Percentiles rank a stretch among this genome's conserved stretches.
Evolutionary conservation across 2,888 invertebrate species (phyloP).

Genomic region (Melanargia galathea): DNA sequence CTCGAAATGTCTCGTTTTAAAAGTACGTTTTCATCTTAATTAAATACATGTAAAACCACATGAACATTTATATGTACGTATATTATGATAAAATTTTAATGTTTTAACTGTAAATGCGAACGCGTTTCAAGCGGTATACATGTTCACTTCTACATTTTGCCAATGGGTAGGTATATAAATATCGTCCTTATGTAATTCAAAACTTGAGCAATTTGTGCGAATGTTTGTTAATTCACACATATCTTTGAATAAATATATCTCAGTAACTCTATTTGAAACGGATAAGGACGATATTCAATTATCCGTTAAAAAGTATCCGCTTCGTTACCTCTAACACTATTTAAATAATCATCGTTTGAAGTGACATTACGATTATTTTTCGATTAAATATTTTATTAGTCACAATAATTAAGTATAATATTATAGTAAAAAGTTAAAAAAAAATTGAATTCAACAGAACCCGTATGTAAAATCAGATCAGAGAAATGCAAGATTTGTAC

Average conservation of each 20-base stretch:
- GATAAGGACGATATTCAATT: not conserved
- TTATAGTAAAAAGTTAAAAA: constrained; percentile 36
- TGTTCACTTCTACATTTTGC: not conserved
- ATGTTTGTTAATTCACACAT: too few species aligned
- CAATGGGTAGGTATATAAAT: not conserved
- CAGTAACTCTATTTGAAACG: not conserved
- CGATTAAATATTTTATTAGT: constrained; percentile 24
- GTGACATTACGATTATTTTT: constrained; percentile 62
- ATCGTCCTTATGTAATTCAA: not conserved
- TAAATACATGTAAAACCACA: constrained; percentile 20
- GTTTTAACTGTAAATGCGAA: constrained; percentile 18
- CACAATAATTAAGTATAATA: constrained; percentile 1
- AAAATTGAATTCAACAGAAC: constrained; percentile 42
- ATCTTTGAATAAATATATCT: too few species aligned
- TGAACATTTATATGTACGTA: constrained; percentile 45
- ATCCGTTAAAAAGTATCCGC: not conserved
- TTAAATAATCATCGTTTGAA: constrained; percentile 48
- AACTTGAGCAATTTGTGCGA: too few species aligned
- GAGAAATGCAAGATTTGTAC: constrained; percentile 34
- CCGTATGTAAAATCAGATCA: constrained; percentile 43
- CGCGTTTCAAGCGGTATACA: not conserved
- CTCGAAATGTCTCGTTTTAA: not conserved
- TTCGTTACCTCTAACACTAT: constrained; percentile 45
- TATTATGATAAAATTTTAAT: constrained; percentile 47
- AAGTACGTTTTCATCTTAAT: not conserved